These are phyloP conservation scores for Therioaphis trifolii DNA, from an alignment of 2,888 invertebrate species.

Conservation along the genomic window DNA sequence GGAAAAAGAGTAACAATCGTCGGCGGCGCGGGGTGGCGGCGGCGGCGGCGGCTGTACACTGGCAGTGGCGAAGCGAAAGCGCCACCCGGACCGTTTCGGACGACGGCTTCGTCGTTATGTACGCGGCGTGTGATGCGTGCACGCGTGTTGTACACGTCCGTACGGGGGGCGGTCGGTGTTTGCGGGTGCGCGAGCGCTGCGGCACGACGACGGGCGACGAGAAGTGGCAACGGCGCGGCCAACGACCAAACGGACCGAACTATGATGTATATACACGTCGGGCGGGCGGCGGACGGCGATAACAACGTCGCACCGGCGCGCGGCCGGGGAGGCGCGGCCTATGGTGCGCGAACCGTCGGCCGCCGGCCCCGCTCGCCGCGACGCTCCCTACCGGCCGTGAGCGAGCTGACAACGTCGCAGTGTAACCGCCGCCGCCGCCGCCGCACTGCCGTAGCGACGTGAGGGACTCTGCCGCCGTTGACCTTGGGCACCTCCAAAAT, in stretches of 20 bases:
- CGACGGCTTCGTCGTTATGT: conserved; percentile 55
- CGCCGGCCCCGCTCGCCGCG: not conserved
- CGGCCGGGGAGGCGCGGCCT: conserved; percentile 52
- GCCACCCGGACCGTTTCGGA: conserved; percentile 62
- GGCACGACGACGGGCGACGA: not conserved
- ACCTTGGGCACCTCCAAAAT: conserved; percentile 51
- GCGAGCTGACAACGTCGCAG: conserved; percentile 12
- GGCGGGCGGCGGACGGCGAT: not conserved
- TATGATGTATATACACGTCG: not conserved
- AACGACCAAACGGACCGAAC: conserved; percentile 47
- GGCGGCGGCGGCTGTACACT: conserved; percentile 35
- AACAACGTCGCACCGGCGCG: conserved; percentile 26
- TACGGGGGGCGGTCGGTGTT: conserved; percentile 18
- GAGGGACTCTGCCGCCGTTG: not conserved
- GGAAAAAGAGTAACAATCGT: not conserved
- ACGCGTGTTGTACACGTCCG: conserved; percentile 40
- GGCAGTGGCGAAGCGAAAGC: conserved; percentile 53
- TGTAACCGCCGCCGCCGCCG: not conserved
- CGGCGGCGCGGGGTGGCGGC: conserved; percentile 37
- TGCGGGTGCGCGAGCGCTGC: conserved; percentile 30
- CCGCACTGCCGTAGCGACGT: not conserved
- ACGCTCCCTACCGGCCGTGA: conserved; percentile 26
- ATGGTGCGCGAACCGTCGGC: not conserved
- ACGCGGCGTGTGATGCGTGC: conserved; percentile 27
- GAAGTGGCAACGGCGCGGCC: conserved; percentile 41